A percentile compares a stretch with the other conserved stretches of the same genome.
phyloP scores from a whole-genome alignment of 2,888 invertebrate species.

The Crematogaster levior region DNA sequence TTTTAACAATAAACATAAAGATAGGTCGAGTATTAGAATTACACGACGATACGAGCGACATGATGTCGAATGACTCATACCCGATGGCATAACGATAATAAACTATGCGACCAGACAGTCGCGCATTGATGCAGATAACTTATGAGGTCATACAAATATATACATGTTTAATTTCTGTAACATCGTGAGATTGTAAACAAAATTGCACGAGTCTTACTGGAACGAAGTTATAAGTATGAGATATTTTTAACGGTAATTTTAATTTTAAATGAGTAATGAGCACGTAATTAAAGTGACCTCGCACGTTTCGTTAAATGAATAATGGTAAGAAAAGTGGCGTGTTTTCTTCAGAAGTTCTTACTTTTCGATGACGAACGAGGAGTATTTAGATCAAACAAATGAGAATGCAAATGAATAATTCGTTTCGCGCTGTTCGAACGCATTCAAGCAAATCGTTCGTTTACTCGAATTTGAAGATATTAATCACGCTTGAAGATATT shows the following conservation, averaged over 20 bases:
- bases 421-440: not conserved
- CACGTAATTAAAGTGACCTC: conserved; percentile 1
- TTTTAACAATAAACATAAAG: not conserved
- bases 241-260: not conserved
- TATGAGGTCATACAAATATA: not conserved
- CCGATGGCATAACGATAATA: conserved; percentile 47
- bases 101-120: conserved; percentile 21
- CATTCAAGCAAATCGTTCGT: not conserved
- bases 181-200: not conserved
- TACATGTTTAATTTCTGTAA: not conserved
- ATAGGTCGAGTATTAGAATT: not conserved
- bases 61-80: conserved; percentile 23
- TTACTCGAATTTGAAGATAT: not conserved
- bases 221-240: not conserved
- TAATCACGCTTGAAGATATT: not conserved
- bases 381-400: not conserved
- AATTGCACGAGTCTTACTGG: not conserved
- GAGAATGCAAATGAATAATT: not conserved
- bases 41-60: conserved; percentile 7
- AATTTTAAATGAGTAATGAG: not conserved
- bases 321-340: not conserved
- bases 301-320: conserved; percentile 2
- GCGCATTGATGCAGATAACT: conserved; percentile 19
- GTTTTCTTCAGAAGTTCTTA: not conserved
- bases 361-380: not conserved